These are phyloP conservation scores for Poeciliopsis turneri DNA, from an alignment of 2,797 vertebrate genomes.

Conservation along the genomic window DNA sequence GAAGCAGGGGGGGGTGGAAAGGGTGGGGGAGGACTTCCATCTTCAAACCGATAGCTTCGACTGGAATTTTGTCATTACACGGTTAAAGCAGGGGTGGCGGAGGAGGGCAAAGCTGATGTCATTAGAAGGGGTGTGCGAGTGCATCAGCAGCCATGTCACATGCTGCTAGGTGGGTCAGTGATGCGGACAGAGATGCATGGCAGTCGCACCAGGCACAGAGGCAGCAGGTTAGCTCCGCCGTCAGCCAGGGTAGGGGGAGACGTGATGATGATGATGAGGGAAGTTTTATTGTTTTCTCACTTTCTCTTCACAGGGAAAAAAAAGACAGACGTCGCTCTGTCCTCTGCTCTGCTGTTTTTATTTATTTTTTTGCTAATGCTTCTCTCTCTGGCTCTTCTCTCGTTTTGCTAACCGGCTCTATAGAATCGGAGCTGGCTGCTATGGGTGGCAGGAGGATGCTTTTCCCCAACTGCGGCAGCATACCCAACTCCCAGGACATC, in stretches of 20 bases:
- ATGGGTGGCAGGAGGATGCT: constrained; percentile 96
- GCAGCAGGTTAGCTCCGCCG: constrained; percentile 80
- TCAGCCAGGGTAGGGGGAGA: constrained; percentile 55
- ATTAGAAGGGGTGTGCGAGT: constrained; percentile 92
- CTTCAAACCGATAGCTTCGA: constrained; percentile 68
- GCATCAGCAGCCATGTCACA: constrained; percentile 98
- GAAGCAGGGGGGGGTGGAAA: constrained; percentile 54
- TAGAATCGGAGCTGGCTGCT: constrained; percentile 88
- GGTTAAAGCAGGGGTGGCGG: constrained; percentile 73
- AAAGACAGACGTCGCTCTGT: constrained; percentile 8
- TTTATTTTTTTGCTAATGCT: constrained; percentile 45
- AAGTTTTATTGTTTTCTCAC: constrained; percentile 28
- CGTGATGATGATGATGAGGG: constrained; percentile 15
- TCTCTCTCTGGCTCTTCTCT: constrained; percentile 25
- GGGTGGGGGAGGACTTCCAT: constrained; percentile 63
- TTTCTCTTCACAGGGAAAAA: constrained; percentile 6
- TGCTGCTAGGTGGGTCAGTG: constrained; percentile 94
- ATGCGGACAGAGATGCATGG: constrained; percentile 92
- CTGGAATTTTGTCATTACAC: constrained; percentile 83
- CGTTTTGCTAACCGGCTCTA: constrained; percentile 78
- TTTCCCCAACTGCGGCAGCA: constrained; percentile 86
- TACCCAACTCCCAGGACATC: constrained; percentile 84
- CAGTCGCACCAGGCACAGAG: constrained; percentile 83
- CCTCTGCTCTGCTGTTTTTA: background rate
- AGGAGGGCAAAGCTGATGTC: constrained; percentile 90